Evolutionary conservation across 2,113 vertebrate species (phyloP), one percentile per base, ranked within the genome.

Genomic region (Barbus barbus): DNA sequence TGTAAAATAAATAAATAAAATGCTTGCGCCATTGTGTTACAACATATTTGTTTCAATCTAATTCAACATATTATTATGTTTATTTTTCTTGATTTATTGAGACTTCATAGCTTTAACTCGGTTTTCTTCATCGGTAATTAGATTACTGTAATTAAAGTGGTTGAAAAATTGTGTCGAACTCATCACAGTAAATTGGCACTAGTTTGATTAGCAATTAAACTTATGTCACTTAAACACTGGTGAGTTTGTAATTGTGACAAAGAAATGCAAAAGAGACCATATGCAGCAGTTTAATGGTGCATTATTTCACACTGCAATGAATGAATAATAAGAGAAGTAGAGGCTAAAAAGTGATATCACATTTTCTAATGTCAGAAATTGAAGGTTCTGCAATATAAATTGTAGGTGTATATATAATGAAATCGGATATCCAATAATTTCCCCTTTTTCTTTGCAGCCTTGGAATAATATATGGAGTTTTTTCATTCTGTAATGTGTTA

Each of bases 381-480:
- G 20, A 69, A 22, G 8, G 16, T 67, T 13, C 26, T 63, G 13
- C 12, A 33, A 20, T 11, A 36, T 4, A 36, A 36, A 69, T 3
- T 69, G 3, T 67, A 5, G 26, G 1, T 65, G 6, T 65, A 18
- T 7, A 67, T 22, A 56, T 65, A 6, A 41, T 5, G 16, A 26
- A 20, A 36, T 69, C 2, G 2, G n/a, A 51, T 38, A 12, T 69
- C 31, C 14, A n/a, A 51, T 22, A 31, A 8, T 65, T 36, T 38
- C 0, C 33, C 28, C 78, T 51, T 0, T 1, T 78, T 73, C 71
- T 46, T 84, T 28, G 89, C 89, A 99, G 98, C 91, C 95, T 99
- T 90, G 96, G 97, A 2, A 95, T 99, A 90, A 99, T 99, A 92
- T 99, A 99, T 90, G 97, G 97, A 69, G 95, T 99, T 38, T 97